phyloP scores from a whole-genome alignment of 2,888 invertebrate genomes.

The Agrotis segetum region DNA sequence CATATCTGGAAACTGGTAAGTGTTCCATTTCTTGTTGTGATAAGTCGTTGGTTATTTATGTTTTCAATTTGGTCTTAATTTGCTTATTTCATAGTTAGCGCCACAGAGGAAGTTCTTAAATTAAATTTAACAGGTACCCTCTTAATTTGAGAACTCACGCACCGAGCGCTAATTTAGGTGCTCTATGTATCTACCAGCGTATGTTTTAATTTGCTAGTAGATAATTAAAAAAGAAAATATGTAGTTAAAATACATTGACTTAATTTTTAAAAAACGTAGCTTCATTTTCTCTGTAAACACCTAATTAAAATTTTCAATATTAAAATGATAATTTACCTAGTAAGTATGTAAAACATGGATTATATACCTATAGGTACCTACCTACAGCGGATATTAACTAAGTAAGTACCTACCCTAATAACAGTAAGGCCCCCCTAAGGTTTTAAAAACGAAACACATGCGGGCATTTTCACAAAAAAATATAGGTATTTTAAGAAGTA shows the following conservation, averaged over 20 bases:
- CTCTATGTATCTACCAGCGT: background rate
- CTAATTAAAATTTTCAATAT: background rate
- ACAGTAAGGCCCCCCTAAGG: no score
- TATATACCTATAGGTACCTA: no score
- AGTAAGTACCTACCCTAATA: background rate
- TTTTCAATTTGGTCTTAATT: slow-evolving; percentile 22
- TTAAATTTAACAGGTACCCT: slow-evolving; percentile 37
- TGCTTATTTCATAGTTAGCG: slow-evolving; percentile 7
- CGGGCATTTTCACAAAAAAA: no score
- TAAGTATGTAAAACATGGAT: no score
- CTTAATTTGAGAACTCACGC: slow-evolving; percentile 35
- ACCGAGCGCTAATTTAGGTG: slow-evolving; percentile 42
- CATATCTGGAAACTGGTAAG: slow-evolving; percentile 58
- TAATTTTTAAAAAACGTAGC: background rate
- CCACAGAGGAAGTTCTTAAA: slow-evolving; percentile 26
- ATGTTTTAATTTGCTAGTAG: slow-evolving; percentile 18
- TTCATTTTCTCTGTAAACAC: background rate
- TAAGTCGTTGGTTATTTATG: slow-evolving; percentile 50
- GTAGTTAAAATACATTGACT: no score
- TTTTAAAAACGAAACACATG: background rate
- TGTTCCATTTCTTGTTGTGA: slow-evolving; percentile 59
- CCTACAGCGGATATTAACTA: no score
- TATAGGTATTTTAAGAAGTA: no score
- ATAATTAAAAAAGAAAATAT: background rate
- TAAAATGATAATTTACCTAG: no score